These are phyloP conservation scores for Chitala chitala DNA, from an alignment of 2,113 vertebrate genomes.

Conservation along the genomic window DNA sequence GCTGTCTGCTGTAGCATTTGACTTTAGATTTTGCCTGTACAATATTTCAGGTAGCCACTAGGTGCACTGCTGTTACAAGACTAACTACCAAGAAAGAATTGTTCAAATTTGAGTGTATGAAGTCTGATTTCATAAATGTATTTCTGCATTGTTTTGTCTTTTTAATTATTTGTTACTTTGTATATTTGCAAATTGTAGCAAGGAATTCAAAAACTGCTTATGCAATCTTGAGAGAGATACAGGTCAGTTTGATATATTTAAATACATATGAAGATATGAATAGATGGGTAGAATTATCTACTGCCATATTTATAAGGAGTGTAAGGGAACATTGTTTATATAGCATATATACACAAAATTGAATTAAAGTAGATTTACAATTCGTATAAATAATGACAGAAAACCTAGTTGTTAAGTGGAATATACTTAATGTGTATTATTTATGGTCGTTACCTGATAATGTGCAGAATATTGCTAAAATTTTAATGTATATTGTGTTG, in stretches of 20 bases:
- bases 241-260: not conserved
- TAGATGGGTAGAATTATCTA: not conserved
- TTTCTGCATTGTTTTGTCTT: not conserved
- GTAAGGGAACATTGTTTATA: not conserved
- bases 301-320: not conserved
- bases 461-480: slow-evolving; percentile 18
- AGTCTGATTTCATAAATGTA: not conserved
- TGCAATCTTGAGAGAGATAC: not conserved
- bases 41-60: too few species aligned
- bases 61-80: too few species aligned
- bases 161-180: not conserved
- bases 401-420: not conserved
- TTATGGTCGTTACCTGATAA: slow-evolving; percentile 10
- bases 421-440: not conserved
- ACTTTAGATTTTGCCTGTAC: too few species aligned
- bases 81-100: too few species aligned
- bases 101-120: too few species aligned
- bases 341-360: not conserved
- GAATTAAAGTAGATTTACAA: not conserved
- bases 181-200: not conserved
- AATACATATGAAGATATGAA: not conserved
- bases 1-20: not conserved
- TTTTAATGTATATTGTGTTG: slow-evolving; percentile 47
- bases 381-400: not conserved
- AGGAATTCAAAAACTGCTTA: not conserved